A percentile compares a stretch with the other conserved stretches of the same genome.
Evolutionary conservation across 1,140 invertebrate species (phyloP).

Genomic region (Brachionus angularis): DNA sequence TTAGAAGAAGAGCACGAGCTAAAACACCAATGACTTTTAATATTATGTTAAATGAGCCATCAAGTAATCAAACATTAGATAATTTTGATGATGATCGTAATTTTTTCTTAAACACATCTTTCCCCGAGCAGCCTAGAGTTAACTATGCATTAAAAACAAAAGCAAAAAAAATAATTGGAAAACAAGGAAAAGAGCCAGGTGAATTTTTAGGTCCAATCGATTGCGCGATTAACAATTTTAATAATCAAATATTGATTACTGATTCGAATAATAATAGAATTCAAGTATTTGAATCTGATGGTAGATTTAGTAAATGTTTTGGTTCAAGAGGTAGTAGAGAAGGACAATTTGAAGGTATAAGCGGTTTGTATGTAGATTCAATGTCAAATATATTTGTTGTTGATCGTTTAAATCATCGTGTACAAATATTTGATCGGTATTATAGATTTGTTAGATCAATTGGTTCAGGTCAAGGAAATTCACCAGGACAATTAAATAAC

Average conservation of each 20-base stretch:
- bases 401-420: slow-evolving; percentile 62
- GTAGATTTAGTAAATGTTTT: slow-evolving; percentile 52
- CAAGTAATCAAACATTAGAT: neutral
- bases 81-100: neutral
- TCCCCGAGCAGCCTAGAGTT: neutral
- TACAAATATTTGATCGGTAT: slow-evolving; percentile 37
- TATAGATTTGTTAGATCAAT: slow-evolving; percentile 48
- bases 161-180: slow-evolving; percentile 7
- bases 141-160: slow-evolving; percentile 7
- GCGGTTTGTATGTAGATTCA: slow-evolving; percentile 94
- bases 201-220: slow-evolving; percentile 31
- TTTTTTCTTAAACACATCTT: neutral
- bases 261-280: slow-evolving; percentile 50
- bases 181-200: neutral
- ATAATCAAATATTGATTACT: slow-evolving; percentile 51
- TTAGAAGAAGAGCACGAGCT: neutral
- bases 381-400: slow-evolving; percentile 94
- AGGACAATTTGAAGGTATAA: slow-evolving; percentile 83
- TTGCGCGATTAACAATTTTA: slow-evolving; percentile 45
- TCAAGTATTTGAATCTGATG: slow-evolving; percentile 54
- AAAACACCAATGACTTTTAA: slow-evolving; percentile 36
- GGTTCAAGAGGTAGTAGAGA: slow-evolving; percentile 49
- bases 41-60: slow-evolving; percentile 25
- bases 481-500: slow-evolving; percentile 74
- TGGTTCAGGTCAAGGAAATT: slow-evolving; percentile 46